Percentiles rank a stretch among this genome's conserved stretches.
These are phyloP conservation scores for Pristionchus arcanus DNA, from an alignment of 2,888 invertebrate genomes.

Conservation along the genomic window DNA sequence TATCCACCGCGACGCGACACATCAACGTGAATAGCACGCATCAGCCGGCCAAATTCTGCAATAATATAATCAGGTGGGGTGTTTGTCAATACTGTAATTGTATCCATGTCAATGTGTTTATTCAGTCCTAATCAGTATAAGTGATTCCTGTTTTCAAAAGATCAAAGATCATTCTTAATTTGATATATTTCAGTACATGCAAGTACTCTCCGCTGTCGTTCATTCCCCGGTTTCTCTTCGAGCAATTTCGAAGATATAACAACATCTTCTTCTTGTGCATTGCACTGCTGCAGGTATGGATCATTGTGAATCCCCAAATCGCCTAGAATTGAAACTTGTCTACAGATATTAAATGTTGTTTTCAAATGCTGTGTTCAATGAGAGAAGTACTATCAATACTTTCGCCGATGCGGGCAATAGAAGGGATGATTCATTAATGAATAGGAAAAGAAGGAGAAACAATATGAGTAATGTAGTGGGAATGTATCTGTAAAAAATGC, in stretches of 20 bases:
- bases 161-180: background rate
- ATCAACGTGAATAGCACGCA: conserved; percentile 61
- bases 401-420: background rate
- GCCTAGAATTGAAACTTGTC: no score
- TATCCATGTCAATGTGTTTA: no score
- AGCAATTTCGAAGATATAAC: conserved; percentile 98
- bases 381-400: no score
- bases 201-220: conserved; percentile 92
- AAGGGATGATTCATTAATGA: background rate
- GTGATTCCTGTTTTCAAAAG: no score
- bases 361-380: background rate
- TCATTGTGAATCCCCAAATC: background rate
- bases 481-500: background rate
- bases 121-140: no score
- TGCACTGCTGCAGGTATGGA: conserved; percentile 89
- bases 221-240: conserved; percentile 97
- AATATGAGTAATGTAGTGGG: background rate
- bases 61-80: conserved; percentile 64
- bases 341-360: no score
- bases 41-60: conserved; percentile 63
- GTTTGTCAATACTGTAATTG: background rate
- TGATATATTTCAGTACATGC: conserved; percentile 87
- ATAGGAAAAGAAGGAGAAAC: background rate
- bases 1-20: conserved; percentile 22
- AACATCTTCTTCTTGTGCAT: conserved; percentile 99